A percentile compares a stretch with the other conserved stretches of the same genome.
Conservation (phyloP, 2,888 invertebrate species). For the Lacanobia oleracea region DNA sequence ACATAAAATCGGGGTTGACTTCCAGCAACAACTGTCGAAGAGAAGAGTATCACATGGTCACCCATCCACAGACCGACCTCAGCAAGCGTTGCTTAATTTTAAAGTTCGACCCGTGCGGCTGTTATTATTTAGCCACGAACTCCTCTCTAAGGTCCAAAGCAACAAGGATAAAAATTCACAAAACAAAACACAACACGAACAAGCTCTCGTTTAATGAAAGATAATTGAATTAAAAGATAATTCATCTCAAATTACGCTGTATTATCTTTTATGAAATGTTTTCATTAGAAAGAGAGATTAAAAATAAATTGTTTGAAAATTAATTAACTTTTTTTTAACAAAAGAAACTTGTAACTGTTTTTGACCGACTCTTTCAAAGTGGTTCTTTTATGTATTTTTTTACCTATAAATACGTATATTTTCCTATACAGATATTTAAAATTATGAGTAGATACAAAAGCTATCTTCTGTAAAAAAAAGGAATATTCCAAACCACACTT, state of each 20-base stretch:
- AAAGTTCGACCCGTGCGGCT: not conserved
- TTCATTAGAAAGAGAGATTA: conserved; percentile 41
- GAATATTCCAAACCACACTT: too few relatives aligned
- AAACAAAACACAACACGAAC: not conserved
- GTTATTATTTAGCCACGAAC: not conserved
- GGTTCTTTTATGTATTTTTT: not conserved
- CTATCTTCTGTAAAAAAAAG: too few relatives aligned
- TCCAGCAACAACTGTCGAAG: too few relatives aligned
- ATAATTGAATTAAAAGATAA: conserved; percentile 47
- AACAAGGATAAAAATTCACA: conserved; percentile 3
- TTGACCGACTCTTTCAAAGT: not conserved
- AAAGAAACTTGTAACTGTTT: conserved; percentile 5
- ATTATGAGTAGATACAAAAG: not conserved
- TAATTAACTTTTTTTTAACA: conserved; percentile 38
- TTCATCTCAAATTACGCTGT: conserved; percentile 35
- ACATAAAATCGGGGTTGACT: too few relatives aligned
- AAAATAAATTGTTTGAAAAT: conserved; percentile 43
- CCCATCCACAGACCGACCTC: not conserved
- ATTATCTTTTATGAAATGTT: conserved; percentile 50
- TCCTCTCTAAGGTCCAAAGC: not conserved
- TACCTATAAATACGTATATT: not conserved
- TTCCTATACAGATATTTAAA: not conserved
- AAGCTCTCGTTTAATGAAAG: conserved; percentile 25
- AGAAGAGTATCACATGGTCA: not conserved
- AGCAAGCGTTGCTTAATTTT: not conserved